Evolutionary conservation across 2,888 invertebrate species (phyloP).

Genomic region (Ormyrus labotus): DNA sequence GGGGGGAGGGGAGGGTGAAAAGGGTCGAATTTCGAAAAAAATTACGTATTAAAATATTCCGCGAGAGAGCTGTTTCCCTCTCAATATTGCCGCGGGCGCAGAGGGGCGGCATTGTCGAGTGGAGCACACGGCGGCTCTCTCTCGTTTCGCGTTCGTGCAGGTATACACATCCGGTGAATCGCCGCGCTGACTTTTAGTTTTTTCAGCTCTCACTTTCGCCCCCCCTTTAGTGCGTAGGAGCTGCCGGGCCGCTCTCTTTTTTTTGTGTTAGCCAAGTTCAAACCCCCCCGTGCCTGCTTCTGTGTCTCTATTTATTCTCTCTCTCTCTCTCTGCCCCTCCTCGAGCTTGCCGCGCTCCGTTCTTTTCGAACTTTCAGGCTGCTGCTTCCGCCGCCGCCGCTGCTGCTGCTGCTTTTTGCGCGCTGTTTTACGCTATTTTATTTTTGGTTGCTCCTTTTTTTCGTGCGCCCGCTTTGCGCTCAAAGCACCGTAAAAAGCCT

Average conservation of each 20-base stretch:
- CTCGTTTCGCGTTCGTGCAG: neutral
- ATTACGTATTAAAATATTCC: no score
- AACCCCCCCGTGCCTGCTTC: neutral
- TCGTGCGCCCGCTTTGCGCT: conserved; percentile 25
- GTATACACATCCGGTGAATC: neutral
- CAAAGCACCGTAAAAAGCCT: conserved; percentile 48
- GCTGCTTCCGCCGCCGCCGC: conserved; percentile 1
- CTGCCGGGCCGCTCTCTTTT: conserved; percentile 2
- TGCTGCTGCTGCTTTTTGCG: neutral
- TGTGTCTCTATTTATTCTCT: conserved; percentile 27
- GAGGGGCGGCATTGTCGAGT: conserved; percentile 8
- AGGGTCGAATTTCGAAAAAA: no score
- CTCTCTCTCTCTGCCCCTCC: conserved; percentile 12
- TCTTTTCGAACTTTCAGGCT: neutral
- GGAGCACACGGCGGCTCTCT: conserved; percentile 17
- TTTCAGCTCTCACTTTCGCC: conserved; percentile 41
- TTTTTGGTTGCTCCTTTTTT: conserved; percentile 25
- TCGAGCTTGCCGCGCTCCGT: neutral
- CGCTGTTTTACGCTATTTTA: conserved; percentile 42
- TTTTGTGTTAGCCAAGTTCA: conserved; percentile 29
- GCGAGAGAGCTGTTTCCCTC: no score
- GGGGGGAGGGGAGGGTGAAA: no score
- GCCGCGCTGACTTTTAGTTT: conserved; percentile 34
- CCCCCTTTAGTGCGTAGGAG: conserved; percentile 10
- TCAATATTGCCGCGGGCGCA: neutral